Evolutionary conservation across 92 coral and sea anemone genomes (phyloP), one percentile per base, ranked within the genome.

Genomic region (Phenganax marumi): DNA sequence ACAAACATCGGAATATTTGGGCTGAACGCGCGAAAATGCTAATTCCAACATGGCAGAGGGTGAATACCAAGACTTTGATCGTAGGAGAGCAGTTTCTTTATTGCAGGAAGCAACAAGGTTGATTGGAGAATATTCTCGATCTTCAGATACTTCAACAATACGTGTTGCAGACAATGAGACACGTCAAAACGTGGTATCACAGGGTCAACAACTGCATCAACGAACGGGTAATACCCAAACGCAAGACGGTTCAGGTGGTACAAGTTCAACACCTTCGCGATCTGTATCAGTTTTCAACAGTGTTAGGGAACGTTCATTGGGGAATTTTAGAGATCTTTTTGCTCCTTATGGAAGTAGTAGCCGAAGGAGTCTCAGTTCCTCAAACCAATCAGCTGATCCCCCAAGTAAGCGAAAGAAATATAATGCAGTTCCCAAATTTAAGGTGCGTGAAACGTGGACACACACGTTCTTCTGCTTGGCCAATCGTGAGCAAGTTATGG

Each of bases 401-500:
- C 68, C 78, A 24, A 69, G 85, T 66, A 80, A 66, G 61, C 33
- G 77, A 80, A 80, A 64, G 84, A 80, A 80, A 80, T 64, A 63
- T 12, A 62, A 79, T 73, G 70, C 84, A 18, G 39, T 80, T 52
- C 25, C 66, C 8, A 60, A 60, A 60, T 80, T 50, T 17, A 62
- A 63, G 50, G 56, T 63, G 56, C 26, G 75, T 66, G 84, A 80
- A 23, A 80, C 84, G 23, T 70, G 85, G 78, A 81, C 78, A 43
- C 85, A 81, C 77, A 39, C 60, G 69, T 81, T 81, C 52, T 81
- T 81, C 60, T 81, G 85, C 78, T 81, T 68, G 85, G 85, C 69
- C 14, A 68, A 81, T 69, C 72, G 62, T 17, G 68, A 81, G 49
- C 77, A 64, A 81, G 52, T 81, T 64, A 77, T 24, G 62, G 85